Percentiles rank a stretch among this genome's conserved stretches.
Evolutionary conservation across 2,888 invertebrate species (phyloP).

Genomic region (Thelaira solivaga): DNA sequence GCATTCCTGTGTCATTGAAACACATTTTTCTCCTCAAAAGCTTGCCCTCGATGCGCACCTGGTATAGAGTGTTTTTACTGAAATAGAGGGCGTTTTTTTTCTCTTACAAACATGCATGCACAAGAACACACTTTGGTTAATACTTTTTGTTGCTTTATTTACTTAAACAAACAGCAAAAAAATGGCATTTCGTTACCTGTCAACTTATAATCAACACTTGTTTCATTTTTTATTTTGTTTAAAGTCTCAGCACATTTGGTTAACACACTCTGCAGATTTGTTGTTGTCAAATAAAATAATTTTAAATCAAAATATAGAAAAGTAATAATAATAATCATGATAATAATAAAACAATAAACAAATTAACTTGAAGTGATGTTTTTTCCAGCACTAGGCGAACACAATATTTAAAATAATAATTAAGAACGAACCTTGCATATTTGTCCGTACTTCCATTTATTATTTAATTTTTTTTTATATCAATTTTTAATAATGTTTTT

Average conservation of each 20-base stretch:
- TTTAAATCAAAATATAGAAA: not conserved
- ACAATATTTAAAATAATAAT: not conserved
- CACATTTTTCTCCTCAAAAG: too few relatives aligned
- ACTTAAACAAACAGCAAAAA: not conserved
- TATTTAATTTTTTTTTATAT: too few relatives aligned
- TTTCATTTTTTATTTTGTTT: slow-evolving; percentile 1
- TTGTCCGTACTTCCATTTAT: not conserved
- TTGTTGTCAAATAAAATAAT: slow-evolving; percentile 37
- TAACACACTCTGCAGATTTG: slow-evolving; percentile 22
- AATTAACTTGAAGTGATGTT: too few relatives aligned
- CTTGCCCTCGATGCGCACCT: not conserved
- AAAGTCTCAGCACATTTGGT: slow-evolving; percentile 10
- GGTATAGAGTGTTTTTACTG: slow-evolving; percentile 11
- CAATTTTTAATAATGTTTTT: too few relatives aligned
- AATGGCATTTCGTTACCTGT: slow-evolving; percentile 40
- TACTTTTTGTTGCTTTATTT: not conserved
- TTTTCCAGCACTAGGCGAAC: not conserved
- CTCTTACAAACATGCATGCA: slow-evolving; percentile 2
- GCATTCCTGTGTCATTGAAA: too few relatives aligned
- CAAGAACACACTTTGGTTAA: slow-evolving; percentile 8
- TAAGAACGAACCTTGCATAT: not conserved
- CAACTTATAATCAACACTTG: slow-evolving; percentile 50
- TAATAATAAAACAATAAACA: too few relatives aligned
- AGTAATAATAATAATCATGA: not conserved
- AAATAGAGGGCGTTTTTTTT: slow-evolving; percentile 30